Conservation (phyloP, 2,888 invertebrate genomes). For the Diadegma fenestrale region DNA sequence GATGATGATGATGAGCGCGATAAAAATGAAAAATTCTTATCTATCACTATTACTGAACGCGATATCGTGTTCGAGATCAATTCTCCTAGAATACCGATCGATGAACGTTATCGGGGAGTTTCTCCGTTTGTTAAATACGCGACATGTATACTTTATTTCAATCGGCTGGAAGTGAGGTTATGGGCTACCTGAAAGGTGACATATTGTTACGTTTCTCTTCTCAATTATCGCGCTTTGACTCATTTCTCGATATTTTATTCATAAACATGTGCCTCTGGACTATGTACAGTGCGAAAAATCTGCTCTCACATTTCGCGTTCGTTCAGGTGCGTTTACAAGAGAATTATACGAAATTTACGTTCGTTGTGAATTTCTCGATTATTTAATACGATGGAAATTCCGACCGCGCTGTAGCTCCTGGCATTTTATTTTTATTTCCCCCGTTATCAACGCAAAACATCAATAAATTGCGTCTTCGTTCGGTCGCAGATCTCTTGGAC, state of each 20-base stretch:
- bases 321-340: neutral
- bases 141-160: conserved; percentile 18
- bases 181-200: conserved; percentile 55
- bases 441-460: too few relatives aligned
- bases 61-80: conserved; percentile 25
- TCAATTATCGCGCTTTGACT: neutral
- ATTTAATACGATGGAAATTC: too few relatives aligned
- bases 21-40: conserved; percentile 40
- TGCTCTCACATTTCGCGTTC: neutral
- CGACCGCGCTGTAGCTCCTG: neutral
- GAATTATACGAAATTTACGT: neutral
- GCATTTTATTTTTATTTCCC: neutral
- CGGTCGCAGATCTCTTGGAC: conserved; percentile 90
- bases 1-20: conserved; percentile 42
- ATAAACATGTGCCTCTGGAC: neutral
- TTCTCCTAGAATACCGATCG: conserved; percentile 29
- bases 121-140: conserved; percentile 4
- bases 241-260: neutral
- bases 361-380: neutral
- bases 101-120: conserved; percentile 12
- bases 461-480: neutral
- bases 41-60: conserved; percentile 29
- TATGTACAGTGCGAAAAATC: neutral
- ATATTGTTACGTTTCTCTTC: conserved; percentile 22
- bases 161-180: conserved; percentile 57